Conservation (phyloP, 2,797 vertebrate species). For the Brotula barbata region DNA sequence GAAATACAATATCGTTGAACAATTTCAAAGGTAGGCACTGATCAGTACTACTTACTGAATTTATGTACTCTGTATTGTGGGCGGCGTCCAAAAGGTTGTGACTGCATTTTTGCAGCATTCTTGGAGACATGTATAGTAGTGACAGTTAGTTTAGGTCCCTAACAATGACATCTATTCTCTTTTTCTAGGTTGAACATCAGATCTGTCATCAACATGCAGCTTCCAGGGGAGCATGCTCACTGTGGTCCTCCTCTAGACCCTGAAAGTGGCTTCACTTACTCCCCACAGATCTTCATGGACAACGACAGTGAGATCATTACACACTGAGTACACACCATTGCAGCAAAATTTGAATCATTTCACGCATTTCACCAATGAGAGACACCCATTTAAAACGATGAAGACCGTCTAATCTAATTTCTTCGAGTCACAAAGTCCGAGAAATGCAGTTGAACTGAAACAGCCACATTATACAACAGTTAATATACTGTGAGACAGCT, state of each 20-base stretch:
- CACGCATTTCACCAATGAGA: neutral
- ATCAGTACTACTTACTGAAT: neutral
- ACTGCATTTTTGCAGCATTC: too few species aligned
- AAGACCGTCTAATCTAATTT: neutral
- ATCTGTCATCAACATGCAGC: conserved; percentile 84
- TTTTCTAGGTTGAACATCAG: conserved; percentile 78
- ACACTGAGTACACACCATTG: neutral
- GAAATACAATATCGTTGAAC: conserved; percentile 80
- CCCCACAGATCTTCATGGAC: conserved; percentile 84
- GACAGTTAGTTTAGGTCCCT: too few species aligned
- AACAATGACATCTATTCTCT: too few species aligned
- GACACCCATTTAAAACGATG: too few species aligned
- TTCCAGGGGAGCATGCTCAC: conserved; percentile 82
- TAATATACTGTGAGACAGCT: too few species aligned
- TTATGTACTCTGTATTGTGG: too few species aligned
- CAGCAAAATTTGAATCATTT: neutral
- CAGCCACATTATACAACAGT: neutral
- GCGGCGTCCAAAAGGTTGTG: too few species aligned
- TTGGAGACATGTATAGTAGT: too few species aligned
- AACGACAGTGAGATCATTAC: conserved; percentile 76
- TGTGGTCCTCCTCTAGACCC: conserved; percentile 79
- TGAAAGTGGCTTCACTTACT: conserved; percentile 83
- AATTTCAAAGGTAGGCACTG: conserved; percentile 78
- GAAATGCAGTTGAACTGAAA: neutral
- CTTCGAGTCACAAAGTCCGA: neutral